A percentile compares a stretch with the other conserved stretches of the same genome.
Conservation (phyloP, 2,113 vertebrate species). For the Pao palembangensis region DNA sequence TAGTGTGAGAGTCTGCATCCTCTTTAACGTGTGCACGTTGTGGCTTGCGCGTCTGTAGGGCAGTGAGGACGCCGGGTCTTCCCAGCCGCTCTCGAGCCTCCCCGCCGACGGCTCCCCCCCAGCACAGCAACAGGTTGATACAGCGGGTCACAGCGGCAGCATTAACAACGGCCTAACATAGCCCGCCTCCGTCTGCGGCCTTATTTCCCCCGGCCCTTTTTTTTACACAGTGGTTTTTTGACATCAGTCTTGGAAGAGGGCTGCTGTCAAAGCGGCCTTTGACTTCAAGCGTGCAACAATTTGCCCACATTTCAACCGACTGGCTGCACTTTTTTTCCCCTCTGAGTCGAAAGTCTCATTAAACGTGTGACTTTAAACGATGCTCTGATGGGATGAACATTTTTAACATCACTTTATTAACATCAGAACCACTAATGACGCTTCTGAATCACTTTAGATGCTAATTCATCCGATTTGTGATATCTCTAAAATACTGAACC, state of each 20-base stretch:
- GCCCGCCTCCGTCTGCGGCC: conserved; percentile 19
- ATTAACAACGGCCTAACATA: conserved; percentile 60
- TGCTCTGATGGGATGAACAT: conserved; percentile 4
- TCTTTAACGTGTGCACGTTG: conserved; percentile 54
- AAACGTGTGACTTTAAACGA: conserved; percentile 16
- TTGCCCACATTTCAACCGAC: conserved; percentile 23
- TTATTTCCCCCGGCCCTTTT: conserved; percentile 16
- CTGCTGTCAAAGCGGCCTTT: conserved; percentile 2
- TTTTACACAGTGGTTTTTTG: too few species aligned
- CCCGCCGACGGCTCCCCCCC: conserved; percentile 61
- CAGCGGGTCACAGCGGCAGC: conserved; percentile 37
- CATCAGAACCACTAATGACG: conserved; percentile 27
- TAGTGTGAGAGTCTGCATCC: background rate
- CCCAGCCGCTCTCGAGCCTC: conserved; percentile 64
- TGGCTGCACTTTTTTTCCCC: background rate
- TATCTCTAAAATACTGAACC: background rate
- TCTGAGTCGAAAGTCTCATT: conserved; percentile 27
- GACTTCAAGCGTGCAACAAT: background rate
- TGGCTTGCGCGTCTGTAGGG: conserved; percentile 66
- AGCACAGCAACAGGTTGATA: conserved; percentile 60
- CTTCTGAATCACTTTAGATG: too few species aligned
- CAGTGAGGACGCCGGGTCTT: conserved; percentile 64
- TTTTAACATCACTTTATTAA: conserved; percentile 26
- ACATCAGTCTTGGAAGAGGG: too few species aligned
- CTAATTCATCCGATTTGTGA: too few species aligned